Evolutionary conservation across 2,888 invertebrate genomes (phyloP).

Genomic region (Ormyrus nitidulus): DNA sequence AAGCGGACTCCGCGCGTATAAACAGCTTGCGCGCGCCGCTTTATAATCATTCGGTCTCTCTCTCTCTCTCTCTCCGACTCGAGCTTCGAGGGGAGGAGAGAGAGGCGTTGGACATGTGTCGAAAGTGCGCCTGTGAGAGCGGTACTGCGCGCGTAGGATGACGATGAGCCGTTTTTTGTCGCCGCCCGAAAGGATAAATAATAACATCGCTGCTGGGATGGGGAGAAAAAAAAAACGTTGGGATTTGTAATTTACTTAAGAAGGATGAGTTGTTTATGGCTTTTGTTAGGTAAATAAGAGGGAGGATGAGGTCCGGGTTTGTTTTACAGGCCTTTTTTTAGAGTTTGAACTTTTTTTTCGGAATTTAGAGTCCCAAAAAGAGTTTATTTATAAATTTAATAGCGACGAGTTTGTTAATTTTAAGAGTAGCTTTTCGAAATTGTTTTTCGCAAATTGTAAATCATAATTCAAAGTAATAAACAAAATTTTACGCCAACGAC

Average conservation of each 20-base stretch:
- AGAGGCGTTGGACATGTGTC: conserved; percentile 11
- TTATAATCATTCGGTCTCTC: conserved; percentile 31
- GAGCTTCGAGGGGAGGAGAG: not conserved
- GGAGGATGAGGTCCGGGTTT: conserved; percentile 11
- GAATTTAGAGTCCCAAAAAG: too few species aligned
- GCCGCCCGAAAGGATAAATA: not conserved
- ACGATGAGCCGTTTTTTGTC: not conserved
- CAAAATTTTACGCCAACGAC: too few species aligned
- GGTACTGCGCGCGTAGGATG: not conserved
- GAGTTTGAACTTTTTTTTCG: not conserved
- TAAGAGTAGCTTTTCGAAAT: too few species aligned
- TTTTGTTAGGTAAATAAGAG: conserved; percentile 34
- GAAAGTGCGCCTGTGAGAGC: not conserved
- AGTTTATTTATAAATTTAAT: too few species aligned
- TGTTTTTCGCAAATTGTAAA: too few species aligned
- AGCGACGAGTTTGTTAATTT: too few species aligned
- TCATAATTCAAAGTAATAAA: too few species aligned
- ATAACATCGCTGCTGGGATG: conserved; percentile 16
- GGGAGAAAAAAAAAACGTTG: not conserved
- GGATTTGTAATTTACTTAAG: conserved; percentile 40
- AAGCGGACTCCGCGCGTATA: conserved; percentile 21
- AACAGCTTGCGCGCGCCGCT: conserved; percentile 17
- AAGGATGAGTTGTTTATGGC: not conserved
- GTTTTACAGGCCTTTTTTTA: not conserved
- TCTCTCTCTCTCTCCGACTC: too few species aligned